Evolutionary conservation across 2,888 invertebrate species (phyloP), one percentile per base, ranked within the genome.

Genomic region (Phymatocera aterrima): DNA sequence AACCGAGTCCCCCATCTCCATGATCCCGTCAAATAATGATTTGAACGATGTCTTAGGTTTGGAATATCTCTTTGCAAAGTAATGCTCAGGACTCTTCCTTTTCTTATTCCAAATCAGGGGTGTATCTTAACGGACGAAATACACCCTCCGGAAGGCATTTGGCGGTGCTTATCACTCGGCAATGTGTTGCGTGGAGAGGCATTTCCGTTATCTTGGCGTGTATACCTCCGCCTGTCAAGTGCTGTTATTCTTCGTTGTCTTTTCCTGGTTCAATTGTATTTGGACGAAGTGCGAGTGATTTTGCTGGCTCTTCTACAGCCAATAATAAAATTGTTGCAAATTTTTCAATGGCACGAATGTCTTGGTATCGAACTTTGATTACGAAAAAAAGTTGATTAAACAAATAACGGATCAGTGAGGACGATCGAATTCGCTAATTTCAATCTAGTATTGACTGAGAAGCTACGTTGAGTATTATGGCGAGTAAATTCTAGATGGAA

Each of bases 171-270:
- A 72, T 72, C n/a, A n/a, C 48, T 51, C 18, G 48, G n/a, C 31
- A 43, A 43, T 72, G 51, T 72, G 51, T 72, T 72, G 72, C 72
- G 72, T 72, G 72, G 51, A 51, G n/a, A n/a, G 24, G 51, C 31
- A n/a, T 43, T 51, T 10, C 72, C 28, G 15, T 51, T 48, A 72
- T 72, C 72, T 51, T 12, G 48, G 51, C 31, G 51, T 51, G 48
- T 18, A 48, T 72, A 31, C 31, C 28, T 72, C 72, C 48, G 28
- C 72, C 31, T 21, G 72, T 12, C 24, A 51, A 48, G 72, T 51
- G 72, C 31, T 31, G 10, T 34, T 64, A 57, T 51, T n/a, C n/a
- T n/a, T 15, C 31, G 18, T 72, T n/a, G 72, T 43, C 72, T 18
- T 51, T 48, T 51, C 34, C 51, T 10, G 34, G 3, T 15, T 34